Percentiles rank a stretch among this genome's conserved stretches.
Conservation (phyloP, 1,140 invertebrate genomes). For the Drosophila kurseongensis region DNA sequence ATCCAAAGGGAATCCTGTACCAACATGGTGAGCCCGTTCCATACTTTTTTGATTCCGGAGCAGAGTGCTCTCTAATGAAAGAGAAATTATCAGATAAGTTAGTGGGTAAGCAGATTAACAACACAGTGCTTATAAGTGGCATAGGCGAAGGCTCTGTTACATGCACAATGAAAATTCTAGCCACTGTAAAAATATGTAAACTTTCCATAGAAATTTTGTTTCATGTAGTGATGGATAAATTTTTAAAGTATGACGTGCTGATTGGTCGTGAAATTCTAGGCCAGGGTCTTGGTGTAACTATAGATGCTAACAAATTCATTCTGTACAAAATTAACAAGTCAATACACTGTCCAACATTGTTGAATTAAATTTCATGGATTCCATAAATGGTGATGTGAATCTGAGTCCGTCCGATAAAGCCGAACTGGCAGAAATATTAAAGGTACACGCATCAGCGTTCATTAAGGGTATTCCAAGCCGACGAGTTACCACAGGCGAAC, state of each 20-base stretch:
- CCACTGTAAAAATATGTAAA: constrained; percentile 1
- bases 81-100: background rate
- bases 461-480: constrained; percentile 19
- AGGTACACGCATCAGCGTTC: background rate
- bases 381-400: background rate
- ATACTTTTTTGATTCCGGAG: background rate
- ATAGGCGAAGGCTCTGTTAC: background rate
- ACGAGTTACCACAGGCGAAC: constrained; percentile 8
- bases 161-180: background rate
- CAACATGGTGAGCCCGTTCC: constrained; percentile 1
- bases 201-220: constrained; percentile 1
- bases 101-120: background rate
- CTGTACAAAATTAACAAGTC: background rate
- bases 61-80: constrained; percentile 1
- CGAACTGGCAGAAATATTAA: constrained; percentile 18
- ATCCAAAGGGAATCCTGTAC: background rate
- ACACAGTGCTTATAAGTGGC: background rate
- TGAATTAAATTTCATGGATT: background rate
- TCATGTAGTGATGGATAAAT: background rate
- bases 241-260: background rate
- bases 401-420: background rate
- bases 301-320: background rate
- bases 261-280: constrained; percentile 1
- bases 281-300: background rate
- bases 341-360: constrained; percentile 1